phyloP scores from a whole-genome alignment of 2,797 vertebrate species.

The Semotilus atromaculatus region DNA sequence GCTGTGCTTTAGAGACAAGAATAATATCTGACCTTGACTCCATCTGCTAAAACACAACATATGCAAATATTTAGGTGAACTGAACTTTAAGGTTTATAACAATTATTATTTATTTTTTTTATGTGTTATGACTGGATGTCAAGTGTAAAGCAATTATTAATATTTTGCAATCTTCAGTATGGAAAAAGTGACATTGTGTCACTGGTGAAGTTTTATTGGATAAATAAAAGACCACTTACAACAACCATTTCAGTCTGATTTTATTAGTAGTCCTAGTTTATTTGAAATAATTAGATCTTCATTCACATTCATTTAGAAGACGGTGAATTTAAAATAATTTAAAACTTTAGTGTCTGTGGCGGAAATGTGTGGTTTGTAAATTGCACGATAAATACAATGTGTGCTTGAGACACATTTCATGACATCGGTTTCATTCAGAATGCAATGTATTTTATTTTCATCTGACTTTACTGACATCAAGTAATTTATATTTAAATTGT shows the following conservation, averaged over 20 bases:
- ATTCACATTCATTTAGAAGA: background rate
- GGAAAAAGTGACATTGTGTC: background rate
- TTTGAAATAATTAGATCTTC: background rate
- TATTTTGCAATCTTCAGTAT: background rate
- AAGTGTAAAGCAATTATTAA: background rate
- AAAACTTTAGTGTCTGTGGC: background rate
- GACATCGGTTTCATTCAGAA: too few species aligned
- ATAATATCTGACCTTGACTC: background rate
- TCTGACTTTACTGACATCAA: too few species aligned
- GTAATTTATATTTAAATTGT: too few species aligned
- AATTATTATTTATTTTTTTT: too few species aligned
- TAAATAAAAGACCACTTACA: background rate
- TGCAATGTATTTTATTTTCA: too few species aligned
- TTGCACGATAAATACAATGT: too few species aligned
- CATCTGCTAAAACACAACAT: background rate
- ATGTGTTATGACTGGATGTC: background rate
- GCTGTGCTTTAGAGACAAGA: background rate
- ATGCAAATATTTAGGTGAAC: constrained; percentile 5
- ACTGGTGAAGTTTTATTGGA: background rate
- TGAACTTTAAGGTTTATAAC: background rate
- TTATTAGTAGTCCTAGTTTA: background rate
- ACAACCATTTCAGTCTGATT: background rate
- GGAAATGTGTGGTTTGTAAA: background rate
- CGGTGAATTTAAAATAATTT: background rate
- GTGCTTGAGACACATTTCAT: too few species aligned